A percentile compares a stretch with the other conserved stretches of the same genome.
phyloP scores from a whole-genome alignment of 1,140 invertebrate species.

The Drosophila dunni region DNA sequence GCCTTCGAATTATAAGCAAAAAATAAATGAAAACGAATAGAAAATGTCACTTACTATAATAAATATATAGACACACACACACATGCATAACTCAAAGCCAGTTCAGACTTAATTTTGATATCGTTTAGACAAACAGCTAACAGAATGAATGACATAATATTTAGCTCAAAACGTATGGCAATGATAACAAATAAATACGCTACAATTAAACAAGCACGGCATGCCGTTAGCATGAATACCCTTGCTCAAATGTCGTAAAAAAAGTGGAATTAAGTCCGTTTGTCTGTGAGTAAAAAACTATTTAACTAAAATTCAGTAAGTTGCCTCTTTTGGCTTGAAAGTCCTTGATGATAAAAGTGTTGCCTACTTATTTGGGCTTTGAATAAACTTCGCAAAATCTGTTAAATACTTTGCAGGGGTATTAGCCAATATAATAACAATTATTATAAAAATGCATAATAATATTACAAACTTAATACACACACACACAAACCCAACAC shows the following conservation, averaged over 20 bases:
- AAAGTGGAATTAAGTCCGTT: not conserved
- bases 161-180: slow-evolving; percentile 1
- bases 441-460: slow-evolving; percentile 39
- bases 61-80: slow-evolving; percentile 7
- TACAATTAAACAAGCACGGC: slow-evolving; percentile 13
- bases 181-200: not conserved
- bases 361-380: slow-evolving; percentile 3
- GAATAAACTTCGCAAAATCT: not conserved
- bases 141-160: not conserved
- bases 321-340: too few species aligned
- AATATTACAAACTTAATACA: slow-evolving; percentile 44
- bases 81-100: slow-evolving; percentile 4
- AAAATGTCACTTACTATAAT: slow-evolving; percentile 27
- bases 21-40: not conserved
- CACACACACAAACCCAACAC: slow-evolving; percentile 31
- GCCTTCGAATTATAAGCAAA: slow-evolving; percentile 37
- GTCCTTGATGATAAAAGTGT: not conserved
- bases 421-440: slow-evolving; percentile 12
- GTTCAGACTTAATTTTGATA: slow-evolving; percentile 12
- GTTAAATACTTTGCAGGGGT: slow-evolving; percentile 14
- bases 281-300: not conserved
- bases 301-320: not conserved
- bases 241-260: not conserved
- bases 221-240: slow-evolving; percentile 22
- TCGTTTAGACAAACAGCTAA: not conserved